Evolutionary conservation across 2,797 vertebrate genomes (phyloP), one percentile per base, ranked within the genome.

Genomic region (Chrosomus eos): DNA sequence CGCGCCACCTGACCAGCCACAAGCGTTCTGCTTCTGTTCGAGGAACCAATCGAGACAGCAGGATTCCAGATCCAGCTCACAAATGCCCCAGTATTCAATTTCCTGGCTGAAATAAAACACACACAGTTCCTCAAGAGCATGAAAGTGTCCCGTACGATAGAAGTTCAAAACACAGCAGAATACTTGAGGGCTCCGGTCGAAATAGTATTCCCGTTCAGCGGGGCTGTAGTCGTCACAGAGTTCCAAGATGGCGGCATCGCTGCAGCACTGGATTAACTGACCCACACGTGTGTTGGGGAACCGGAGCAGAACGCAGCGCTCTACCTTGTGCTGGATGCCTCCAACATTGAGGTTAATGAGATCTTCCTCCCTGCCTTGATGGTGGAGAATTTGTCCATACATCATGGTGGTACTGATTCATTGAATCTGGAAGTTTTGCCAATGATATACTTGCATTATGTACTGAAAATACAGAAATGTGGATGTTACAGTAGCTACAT

Each of bases 41-140:
- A 99, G 97, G 91, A 97, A 99, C 91, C 95, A 95, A 88, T 94
- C 94, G 88, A 95, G 97, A 87, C 98, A 99, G 92, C 98, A 99
- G 81, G 96, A 92, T 88, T 96, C 96, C 14, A 99, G 93, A 90
- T 98, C 94, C 33, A 97, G 92, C 89, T 98, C 98, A 0, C 96
- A 96, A 91, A 99, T 96, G 33, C 98, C 98, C 98, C 98, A 99
- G 93, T 99, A 99, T 89, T 99, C 98, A 1, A 99, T 98, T 93
- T 99, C 98, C 91, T 99, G 98, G 90, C 96, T 96, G 92, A 99
- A 99, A 3, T 97, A 99, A 92, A 98, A 98, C 78, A 99, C 96
- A 0, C 98, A 99, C 75, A 99, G 92, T 86, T 99, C 97, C 91
- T 99, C 98, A 96, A 99, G 98, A 90, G 97, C 95, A 0, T 99